Evolutionary conservation across 2,113 vertebrate genomes (phyloP).

Genomic region (Brachyistius frenatus): DNA sequence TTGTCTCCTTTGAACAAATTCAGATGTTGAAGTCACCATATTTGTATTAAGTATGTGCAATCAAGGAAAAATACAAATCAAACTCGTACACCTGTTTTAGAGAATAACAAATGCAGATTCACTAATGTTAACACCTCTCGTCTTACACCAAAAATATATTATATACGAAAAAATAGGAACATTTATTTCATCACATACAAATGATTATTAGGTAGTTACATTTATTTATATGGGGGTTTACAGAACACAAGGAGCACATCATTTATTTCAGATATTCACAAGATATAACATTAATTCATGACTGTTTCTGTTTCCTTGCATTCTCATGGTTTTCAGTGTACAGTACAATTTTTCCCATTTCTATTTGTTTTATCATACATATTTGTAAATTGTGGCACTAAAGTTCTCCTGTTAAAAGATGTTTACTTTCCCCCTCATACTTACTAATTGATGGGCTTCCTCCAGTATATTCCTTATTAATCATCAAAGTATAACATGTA

Average conservation of each 20-base stretch:
- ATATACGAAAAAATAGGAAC: slow-evolving; percentile 43
- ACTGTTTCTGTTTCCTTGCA: neutral
- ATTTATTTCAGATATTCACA: slow-evolving; percentile 48
- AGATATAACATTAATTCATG: slow-evolving; percentile 21
- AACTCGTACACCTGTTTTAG: neutral
- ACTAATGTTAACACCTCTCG: neutral
- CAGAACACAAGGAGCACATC: slow-evolving; percentile 21
- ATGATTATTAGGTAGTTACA: slow-evolving; percentile 47
- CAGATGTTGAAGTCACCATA: neutral
- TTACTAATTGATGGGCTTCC: slow-evolving; percentile 41
- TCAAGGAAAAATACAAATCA: neutral
- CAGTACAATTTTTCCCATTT: slow-evolving; percentile 1
- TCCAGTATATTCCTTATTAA: slow-evolving; percentile 41
- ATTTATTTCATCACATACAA: slow-evolving; percentile 56
- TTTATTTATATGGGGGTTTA: slow-evolving; percentile 47
- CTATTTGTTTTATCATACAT: slow-evolving; percentile 16
- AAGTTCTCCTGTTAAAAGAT: neutral
- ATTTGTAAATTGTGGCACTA: neutral
- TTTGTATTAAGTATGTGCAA: neutral
- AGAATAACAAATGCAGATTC: neutral
- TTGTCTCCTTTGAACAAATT: neutral
- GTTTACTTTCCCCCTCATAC: slow-evolving; percentile 20
- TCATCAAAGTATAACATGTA: slow-evolving; percentile 49
- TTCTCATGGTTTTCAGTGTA: slow-evolving; percentile 7
- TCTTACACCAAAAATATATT: slow-evolving; percentile 17